Evolutionary conservation across 1,140 invertebrate species (phyloP), one percentile per base, ranked within the genome.

Genomic region (Listronotus bonariensis): DNA sequence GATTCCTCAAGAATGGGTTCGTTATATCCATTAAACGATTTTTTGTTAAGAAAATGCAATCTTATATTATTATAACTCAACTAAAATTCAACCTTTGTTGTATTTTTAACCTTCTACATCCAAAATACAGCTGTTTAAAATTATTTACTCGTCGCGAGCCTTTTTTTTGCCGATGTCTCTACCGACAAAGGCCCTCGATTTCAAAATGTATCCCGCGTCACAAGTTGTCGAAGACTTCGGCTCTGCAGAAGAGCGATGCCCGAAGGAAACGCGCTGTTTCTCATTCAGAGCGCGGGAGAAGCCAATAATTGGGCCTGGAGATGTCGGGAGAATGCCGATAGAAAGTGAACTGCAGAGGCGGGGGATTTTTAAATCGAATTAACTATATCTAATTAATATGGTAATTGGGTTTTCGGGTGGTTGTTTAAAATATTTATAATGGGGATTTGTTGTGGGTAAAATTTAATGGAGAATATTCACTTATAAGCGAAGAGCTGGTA

Each of bases 141-240:
- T 38, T 38, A 38, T 53, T 15, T 38, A 26, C 36, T 9, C 53
- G 38, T 56, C 41, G 9, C 12, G 12, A 38, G n/a, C 10, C 17
- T 36, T 49, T 17, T 43, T 56, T n/a, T 1, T 56, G n/a, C 26
- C 11, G 8, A n/a, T 31, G 51, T 34, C 32, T 15, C 9, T n/a
- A 18, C 11, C 53, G 38, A 56, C 53, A 56, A 56, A 56, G 53
- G 38, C 51, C n/a, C n/a, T 20, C 53, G 65, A 61, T 61, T 67
- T 67, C 36, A 38, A 52, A 67, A 67, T 67, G 57, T 48, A 52
- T 51, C 52, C 51, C 65, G 59, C 65, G 59, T 67, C 57, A 52
- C 65, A 52, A 67, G 51, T 67, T 67, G 65, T 67, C 65, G 65
- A 67, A 67, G 57, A 52, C 65, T 67, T 54, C 51, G 57, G 17